Percentiles rank a stretch among this genome's conserved stretches.
phyloP scores from a whole-genome alignment of 2,113 vertebrate species.

The Bungarus multicinctus region DNA sequence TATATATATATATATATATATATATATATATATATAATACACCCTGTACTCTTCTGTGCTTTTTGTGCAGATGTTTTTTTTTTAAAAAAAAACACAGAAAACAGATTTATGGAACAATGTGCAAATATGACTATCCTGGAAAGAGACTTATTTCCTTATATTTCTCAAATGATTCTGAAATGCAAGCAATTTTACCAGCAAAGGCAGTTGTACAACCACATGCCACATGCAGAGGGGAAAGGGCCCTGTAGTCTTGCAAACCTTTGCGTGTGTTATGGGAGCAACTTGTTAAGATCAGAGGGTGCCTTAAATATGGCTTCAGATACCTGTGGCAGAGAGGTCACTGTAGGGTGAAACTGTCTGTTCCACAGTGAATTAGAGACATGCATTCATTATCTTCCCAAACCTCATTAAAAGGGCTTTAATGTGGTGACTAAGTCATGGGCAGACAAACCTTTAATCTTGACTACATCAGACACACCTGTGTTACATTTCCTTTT shows the following conservation, averaged over 20 bases:
- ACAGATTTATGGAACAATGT: background rate
- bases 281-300: background rate
- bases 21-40: background rate
- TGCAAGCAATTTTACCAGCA: background rate
- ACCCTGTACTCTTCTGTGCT: background rate
- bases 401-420: constrained; percentile 72
- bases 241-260: background rate
- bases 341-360: constrained; percentile 65
- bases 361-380: constrained; percentile 69
- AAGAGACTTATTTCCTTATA: background rate
- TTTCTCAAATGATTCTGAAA: background rate
- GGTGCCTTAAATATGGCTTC: constrained; percentile 64
- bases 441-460: constrained; percentile 74
- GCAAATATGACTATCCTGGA: background rate
- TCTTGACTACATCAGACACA: constrained; percentile 74
- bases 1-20: background rate
- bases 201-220: background rate
- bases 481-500: constrained; percentile 76
- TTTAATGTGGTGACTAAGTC: constrained; percentile 75
- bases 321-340: constrained; percentile 70
- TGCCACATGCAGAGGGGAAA: background rate
- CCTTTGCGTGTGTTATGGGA: background rate
- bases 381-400: constrained; percentile 74
- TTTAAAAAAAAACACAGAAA: background rate
- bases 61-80: background rate